phyloP scores from a whole-genome alignment of 53 echinoderm and acorn worm genomes.

The Crossaster papposus region DNA sequence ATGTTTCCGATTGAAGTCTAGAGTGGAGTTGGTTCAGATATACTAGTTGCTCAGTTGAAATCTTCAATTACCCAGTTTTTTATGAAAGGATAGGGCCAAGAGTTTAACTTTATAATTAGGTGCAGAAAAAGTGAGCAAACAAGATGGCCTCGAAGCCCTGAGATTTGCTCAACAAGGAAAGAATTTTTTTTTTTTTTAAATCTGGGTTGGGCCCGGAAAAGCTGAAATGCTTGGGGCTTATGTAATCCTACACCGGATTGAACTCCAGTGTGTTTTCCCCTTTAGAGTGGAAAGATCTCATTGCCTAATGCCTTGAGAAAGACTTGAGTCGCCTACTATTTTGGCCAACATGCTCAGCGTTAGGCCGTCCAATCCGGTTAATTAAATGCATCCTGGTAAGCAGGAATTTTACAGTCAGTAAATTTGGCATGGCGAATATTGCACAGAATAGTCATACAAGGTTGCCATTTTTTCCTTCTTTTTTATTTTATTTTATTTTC shows the following conservation, averaged over 20 bases:
- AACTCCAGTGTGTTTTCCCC: background rate
- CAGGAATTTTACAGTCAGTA: background rate
- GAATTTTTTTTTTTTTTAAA: too few species aligned
- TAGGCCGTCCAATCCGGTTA: background rate
- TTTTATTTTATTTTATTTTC: too few species aligned
- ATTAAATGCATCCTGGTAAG: slow-evolving; percentile 9
- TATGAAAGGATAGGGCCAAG: background rate
- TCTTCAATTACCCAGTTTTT: background rate
- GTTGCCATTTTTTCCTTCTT: too few species aligned
- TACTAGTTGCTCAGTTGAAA: background rate
- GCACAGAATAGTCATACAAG: too few species aligned
- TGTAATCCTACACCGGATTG: background rate
- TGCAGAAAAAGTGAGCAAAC: background rate
- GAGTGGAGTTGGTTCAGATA: too few species aligned
- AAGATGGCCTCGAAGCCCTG: too few species aligned
- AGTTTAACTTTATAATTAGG: background rate
- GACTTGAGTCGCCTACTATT: background rate
- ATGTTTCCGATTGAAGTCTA: too few species aligned
- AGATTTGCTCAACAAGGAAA: too few species aligned
- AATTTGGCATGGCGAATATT: background rate
- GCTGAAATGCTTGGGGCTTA: background rate
- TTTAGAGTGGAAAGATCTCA: background rate
- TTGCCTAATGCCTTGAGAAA: background rate
- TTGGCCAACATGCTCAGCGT: background rate
- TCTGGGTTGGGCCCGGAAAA: background rate